Evolutionary conservation across 1,140 invertebrate genomes (phyloP), one percentile per base, ranked within the genome.

Genomic region (Zaprionus tsacasi): DNA sequence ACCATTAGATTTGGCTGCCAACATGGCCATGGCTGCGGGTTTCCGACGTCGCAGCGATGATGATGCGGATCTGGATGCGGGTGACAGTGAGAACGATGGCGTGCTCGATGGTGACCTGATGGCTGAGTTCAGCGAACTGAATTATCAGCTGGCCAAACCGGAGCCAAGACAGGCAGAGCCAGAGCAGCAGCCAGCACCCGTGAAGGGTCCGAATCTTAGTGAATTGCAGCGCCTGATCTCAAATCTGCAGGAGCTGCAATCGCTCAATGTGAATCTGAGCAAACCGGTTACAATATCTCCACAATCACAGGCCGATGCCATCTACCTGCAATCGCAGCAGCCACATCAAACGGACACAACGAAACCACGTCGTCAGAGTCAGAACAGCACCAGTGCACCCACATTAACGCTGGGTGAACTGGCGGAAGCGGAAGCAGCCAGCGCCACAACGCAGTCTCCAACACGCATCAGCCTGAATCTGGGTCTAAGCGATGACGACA

Each of bases 231-330:
- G 93, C 45, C 76, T 93, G 45, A 91, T 93, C 36, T 90, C 83
- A 55, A 92, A 92, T 69, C 67, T 92, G 6, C 85, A 92, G 48
- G 71, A 92, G 54, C 74, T 92, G 48, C 92, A 93, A 61, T 85
- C 91, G 57, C 70, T 93, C 6, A 94, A 94, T 60, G 83, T 93
- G 0, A 93, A 91, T 8, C 73, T 93, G 1, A 89, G 87, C n/a
- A 45, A 45, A 8, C 11, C 79, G 85, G 72, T 88, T 92, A 45
- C 92, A 45, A 77, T 92, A 58, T 11, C 45, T n/a, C 15, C 59
- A 6, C 69, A 77, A 12, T 54, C 48, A 13, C 65, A 70, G 36
- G 48, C 70, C 3, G 91, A 92, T 58, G 78, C 76, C 1, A 60
- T 66, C 12, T 92, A 92, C 48, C 60, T 92, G 55, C 87, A 92